A percentile compares a stretch with the other conserved stretches of the same genome.
These are phyloP conservation scores for Carassius auratus DNA, from an alignment of 2,113 vertebrate species.

Conservation along the genomic window DNA sequence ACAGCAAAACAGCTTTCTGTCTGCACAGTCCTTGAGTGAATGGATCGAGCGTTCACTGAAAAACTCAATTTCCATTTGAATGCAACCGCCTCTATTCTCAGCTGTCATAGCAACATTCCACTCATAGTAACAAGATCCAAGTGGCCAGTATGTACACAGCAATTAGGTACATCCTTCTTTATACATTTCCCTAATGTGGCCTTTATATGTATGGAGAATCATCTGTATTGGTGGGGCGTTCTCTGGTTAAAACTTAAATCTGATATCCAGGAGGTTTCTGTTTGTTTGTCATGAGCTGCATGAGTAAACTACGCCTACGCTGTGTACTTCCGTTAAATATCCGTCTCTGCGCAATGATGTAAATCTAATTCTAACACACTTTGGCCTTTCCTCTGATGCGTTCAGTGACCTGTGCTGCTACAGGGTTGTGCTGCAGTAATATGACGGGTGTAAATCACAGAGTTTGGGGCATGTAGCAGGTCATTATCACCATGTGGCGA, in stretches of 20 bases:
- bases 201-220: neutral
- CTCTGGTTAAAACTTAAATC: neutral
- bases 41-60: constrained; percentile 28
- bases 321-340: too few species aligned
- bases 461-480: constrained; percentile 42
- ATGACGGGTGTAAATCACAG: constrained; percentile 36
- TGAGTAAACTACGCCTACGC: neutral
- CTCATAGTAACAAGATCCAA: constrained; percentile 49
- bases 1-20: constrained; percentile 3
- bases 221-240: neutral
- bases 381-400: neutral
- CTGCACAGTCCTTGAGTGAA: constrained; percentile 40
- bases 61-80: constrained; percentile 52
- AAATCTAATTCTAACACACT: neutral
- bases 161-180: constrained; percentile 40
- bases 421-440: constrained; percentile 28
- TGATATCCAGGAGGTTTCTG: neutral
- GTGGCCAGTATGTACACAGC: constrained; percentile 10
- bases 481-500: constrained; percentile 55
- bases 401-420: neutral
- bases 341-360: neutral
- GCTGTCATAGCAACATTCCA: constrained; percentile 33
- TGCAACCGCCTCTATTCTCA: constrained; percentile 19
- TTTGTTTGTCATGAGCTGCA: neutral
- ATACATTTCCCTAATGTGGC: constrained; percentile 31